Percentiles rank a stretch among this genome's conserved stretches.
These are phyloP conservation scores for Rhyacichthys aspro DNA, from an alignment of 2,797 vertebrate genomes.

Conservation along the genomic window DNA sequence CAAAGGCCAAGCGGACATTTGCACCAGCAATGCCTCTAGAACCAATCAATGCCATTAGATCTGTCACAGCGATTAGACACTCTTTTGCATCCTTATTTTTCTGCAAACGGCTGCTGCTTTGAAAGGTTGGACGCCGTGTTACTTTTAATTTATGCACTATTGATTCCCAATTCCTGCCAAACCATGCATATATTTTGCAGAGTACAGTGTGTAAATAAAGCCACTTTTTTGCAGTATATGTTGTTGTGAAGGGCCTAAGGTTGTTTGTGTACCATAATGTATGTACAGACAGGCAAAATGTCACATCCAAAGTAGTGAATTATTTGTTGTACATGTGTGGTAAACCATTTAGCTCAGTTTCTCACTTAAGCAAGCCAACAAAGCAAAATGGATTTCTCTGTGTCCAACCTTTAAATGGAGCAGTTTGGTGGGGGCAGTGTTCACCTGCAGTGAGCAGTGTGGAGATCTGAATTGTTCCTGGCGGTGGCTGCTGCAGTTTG, in stretches of 20 bases:
- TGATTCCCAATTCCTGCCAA: slow-evolving; percentile 46
- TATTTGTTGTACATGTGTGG: no score
- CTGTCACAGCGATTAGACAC: slow-evolving; percentile 58
- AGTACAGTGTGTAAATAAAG: slow-evolving; percentile 29
- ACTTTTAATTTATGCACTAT: slow-evolving; percentile 50
- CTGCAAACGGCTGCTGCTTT: slow-evolving; percentile 23
- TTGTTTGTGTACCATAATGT: neutral
- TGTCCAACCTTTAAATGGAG: neutral
- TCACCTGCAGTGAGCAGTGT: slow-evolving; percentile 63
- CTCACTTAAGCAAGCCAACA: no score
- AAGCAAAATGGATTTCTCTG: no score
- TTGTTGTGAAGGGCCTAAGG: neutral
- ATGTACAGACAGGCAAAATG: no score
- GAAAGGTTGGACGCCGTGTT: slow-evolving; percentile 33
- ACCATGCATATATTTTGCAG: slow-evolving; percentile 34
- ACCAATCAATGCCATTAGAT: slow-evolving; percentile 69
- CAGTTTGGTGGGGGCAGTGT: neutral
- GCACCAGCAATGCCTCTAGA: slow-evolving; percentile 52
- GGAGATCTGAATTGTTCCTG: slow-evolving; percentile 72
- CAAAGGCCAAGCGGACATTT: slow-evolving; percentile 67
- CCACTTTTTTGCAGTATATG: slow-evolving; percentile 25
- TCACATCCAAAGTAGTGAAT: no score
- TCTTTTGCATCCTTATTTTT: slow-evolving; percentile 50
- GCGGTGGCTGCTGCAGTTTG: slow-evolving; percentile 26
- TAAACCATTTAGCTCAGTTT: no score